Evolutionary conservation across 1,140 invertebrate genomes (phyloP), one percentile per base, ranked within the genome.

Genomic region (Portunus trituberculatus): DNA sequence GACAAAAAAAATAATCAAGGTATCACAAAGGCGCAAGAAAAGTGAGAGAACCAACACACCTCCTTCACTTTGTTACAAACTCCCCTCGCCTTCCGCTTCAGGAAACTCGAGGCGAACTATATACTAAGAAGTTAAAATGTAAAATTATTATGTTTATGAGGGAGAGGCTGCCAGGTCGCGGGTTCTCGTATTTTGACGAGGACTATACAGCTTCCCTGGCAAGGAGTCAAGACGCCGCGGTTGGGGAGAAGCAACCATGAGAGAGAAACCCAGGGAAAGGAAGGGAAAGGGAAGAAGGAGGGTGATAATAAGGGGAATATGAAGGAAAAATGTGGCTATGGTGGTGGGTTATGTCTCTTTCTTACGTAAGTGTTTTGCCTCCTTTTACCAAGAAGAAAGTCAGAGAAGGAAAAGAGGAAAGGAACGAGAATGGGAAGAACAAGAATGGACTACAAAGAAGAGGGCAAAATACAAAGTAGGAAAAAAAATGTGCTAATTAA

Each of bases 101-200:
- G 67, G 67, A 76, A 76, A 76, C 67, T 76, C 6, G 67, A 76
- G n/a, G 67, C 67, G 20, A 76, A 76, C 67, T 76, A 76, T 76
- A 76, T n/a, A 76, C 12, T 20, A 25, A n/a, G 25, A 76, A 76
- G 67, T 76, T 76, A 76, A 76, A 76, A 76, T 25, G 20, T 76
- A n/a, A 76, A 76, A 76, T 76, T 76, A 76, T 76, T 76, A 76
- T 76, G 67, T 76, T 76, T 76, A 76, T 76, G 67, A 76, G 67
- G 67, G 67, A 76, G 67, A 76, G n/a, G 16, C 20, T 76, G 67
- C 20, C 6, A 76, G 67, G 67, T 76, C 67, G 67, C 67, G n/a
- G 67, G 67, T 7, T 76, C 67, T n/a, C 67, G 67, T 76, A 76
- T n/a, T 76, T n/a, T 76, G 67, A n/a, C 67, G 67, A n/a, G 4